These are phyloP conservation scores for Camponotus vicinus DNA, from an alignment of 1,140 invertebrate genomes.

Conservation along the genomic window DNA sequence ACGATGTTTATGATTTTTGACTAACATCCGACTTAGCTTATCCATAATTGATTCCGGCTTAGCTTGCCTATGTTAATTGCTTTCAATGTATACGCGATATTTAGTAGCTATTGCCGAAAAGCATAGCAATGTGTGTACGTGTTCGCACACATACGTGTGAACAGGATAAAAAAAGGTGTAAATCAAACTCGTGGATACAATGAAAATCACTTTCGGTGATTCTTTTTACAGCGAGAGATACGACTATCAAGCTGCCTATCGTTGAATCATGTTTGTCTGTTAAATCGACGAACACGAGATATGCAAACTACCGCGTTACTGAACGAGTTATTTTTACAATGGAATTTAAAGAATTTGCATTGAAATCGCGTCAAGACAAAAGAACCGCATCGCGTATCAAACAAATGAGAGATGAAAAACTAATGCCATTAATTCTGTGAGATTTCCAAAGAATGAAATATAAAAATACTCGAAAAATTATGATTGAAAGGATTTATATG, in stretches of 20 bases:
- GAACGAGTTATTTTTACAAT: slow-evolving; percentile 41
- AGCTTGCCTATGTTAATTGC: slow-evolving; percentile 64
- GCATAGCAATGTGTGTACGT: slow-evolving; percentile 28
- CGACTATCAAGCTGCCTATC: slow-evolving; percentile 17
- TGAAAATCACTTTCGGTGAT: slow-evolving; percentile 39
- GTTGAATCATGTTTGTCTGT: slow-evolving; percentile 10
- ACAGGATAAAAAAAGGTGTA: slow-evolving; percentile 20
- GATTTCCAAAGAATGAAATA: slow-evolving; percentile 8
- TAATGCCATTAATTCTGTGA: slow-evolving; percentile 7
- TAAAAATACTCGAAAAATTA: neutral
- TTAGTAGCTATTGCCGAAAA: slow-evolving; percentile 53
- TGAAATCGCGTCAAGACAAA: slow-evolving; percentile 56
- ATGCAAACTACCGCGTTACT: slow-evolving; percentile 59
- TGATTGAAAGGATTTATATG: neutral
- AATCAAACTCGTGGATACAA: slow-evolving; percentile 56
- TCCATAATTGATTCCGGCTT: slow-evolving; percentile 13
- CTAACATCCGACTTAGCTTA: slow-evolving; percentile 32
- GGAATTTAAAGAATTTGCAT: slow-evolving; percentile 61
- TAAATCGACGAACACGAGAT: slow-evolving; percentile 40
- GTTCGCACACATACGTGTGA: neutral
- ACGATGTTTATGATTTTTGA: neutral
- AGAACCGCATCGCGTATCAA: slow-evolving; percentile 41
- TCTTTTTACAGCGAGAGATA: slow-evolving; percentile 12
- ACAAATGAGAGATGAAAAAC: slow-evolving; percentile 18
- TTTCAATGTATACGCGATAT: slow-evolving; percentile 33